phyloP scores from a whole-genome alignment of 1,140 invertebrate species.

The Neomicropteryx cornuta region DNA sequence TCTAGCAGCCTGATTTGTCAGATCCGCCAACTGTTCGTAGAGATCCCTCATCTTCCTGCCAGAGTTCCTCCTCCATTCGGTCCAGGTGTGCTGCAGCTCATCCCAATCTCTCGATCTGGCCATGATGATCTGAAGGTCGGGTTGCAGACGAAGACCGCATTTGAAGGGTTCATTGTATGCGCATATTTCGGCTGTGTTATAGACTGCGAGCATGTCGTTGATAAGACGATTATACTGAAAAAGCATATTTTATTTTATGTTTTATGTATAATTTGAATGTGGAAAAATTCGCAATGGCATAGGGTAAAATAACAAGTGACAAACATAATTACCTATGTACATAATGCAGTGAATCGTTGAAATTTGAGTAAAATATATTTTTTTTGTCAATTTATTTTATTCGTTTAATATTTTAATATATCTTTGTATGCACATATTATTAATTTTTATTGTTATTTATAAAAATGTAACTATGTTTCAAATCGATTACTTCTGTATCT shows the following conservation, averaged over 20 bases:
- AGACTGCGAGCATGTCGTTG: slow-evolving; percentile 80
- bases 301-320: background rate
- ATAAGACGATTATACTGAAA: slow-evolving; percentile 74
- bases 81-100: slow-evolving; percentile 76
- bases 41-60: slow-evolving; percentile 67
- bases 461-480: too few species aligned
- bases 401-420: too few species aligned
- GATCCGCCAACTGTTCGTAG: slow-evolving; percentile 70
- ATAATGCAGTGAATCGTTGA: too few species aligned
- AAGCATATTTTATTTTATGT: too few species aligned
- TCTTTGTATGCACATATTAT: too few species aligned
- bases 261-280: too few species aligned
- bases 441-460: too few species aligned
- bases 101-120: slow-evolving; percentile 72
- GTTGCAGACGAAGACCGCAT: slow-evolving; percentile 71
- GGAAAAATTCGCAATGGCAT: slow-evolving; percentile 2
- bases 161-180: slow-evolving; percentile 71
- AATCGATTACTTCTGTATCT: too few species aligned
- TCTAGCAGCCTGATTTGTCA: slow-evolving; percentile 79
- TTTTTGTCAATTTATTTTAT: too few species aligned
- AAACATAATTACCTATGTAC: background rate
- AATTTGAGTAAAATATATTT: too few species aligned
- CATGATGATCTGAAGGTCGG: slow-evolving; percentile 57
- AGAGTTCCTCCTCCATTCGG: slow-evolving; percentile 72
- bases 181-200: slow-evolving; percentile 78